phyloP scores from a whole-genome alignment of 2,113 vertebrate genomes.

The Desmodus rotundus region DNA sequence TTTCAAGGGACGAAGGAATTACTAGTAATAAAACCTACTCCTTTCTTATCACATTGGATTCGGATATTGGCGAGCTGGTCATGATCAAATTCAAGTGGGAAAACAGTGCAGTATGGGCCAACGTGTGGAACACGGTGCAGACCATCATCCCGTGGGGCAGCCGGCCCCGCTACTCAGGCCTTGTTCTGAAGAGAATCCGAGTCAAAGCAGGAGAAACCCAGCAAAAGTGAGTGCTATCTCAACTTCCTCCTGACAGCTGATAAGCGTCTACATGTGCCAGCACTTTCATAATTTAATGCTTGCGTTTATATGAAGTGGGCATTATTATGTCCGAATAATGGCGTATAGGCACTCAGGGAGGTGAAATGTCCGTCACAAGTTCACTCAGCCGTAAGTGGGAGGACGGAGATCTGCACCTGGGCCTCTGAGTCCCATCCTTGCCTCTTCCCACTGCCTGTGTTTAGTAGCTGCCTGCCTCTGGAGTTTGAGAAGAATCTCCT shows the following conservation, averaged over 20 bases:
- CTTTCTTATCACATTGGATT: conserved; percentile 90
- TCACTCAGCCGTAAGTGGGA: background rate
- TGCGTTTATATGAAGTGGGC: background rate
- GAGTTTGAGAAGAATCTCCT: background rate
- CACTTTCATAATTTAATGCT: background rate
- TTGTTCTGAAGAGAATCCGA: conserved; percentile 84
- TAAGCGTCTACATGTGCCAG: background rate
- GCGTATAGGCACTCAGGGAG: background rate
- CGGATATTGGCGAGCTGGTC: conserved; percentile 90
- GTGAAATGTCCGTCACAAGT: too few species aligned
- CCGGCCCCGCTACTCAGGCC: conserved; percentile 70
- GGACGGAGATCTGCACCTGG: background rate
- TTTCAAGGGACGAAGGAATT: conserved; percentile 83
- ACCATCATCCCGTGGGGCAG: conserved; percentile 87
- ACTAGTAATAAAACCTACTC: conserved; percentile 88
- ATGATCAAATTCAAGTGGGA: conserved; percentile 90
- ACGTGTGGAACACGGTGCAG: conserved; percentile 89
- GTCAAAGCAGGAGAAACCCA: conserved; percentile 94
- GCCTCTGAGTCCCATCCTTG: background rate
- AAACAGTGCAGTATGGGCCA: conserved; percentile 84
- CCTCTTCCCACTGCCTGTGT: background rate
- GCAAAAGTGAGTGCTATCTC: conserved; percentile 73
- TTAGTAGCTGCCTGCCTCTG: background rate
- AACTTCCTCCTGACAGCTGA: background rate
- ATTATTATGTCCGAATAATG: background rate